A percentile compares a stretch with the other conserved stretches of the same genome.
These are phyloP conservation scores for Tylochromis polylepis DNA, from an alignment of 2,113 vertebrate species.

Conservation along the genomic window DNA sequence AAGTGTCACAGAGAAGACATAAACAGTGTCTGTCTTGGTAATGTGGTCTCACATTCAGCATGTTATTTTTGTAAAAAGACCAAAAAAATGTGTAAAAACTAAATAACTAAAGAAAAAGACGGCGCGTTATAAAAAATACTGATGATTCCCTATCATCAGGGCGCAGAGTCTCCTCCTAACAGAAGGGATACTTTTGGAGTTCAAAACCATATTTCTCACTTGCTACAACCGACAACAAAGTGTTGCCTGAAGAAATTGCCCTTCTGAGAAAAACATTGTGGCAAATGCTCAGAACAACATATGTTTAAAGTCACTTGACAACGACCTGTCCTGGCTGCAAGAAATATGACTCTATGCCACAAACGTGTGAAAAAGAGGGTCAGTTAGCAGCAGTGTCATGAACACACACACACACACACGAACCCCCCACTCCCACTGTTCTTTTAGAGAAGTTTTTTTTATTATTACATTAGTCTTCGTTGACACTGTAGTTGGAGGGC, in stretches of 20 bases:
- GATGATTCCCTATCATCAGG: not conserved
- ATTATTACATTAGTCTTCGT: not conserved
- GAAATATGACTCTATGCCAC: not conserved
- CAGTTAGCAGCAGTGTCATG: not conserved
- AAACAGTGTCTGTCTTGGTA: not conserved
- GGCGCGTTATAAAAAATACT: not conserved
- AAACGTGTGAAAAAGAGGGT: not conserved
- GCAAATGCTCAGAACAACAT: not conserved
- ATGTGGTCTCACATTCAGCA: not conserved
- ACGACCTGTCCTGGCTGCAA: not conserved
- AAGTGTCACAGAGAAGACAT: not conserved
- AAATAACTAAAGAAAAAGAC: not conserved
- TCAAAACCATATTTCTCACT: not conserved
- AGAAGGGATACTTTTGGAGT: not conserved
- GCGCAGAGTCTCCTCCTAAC: not conserved
- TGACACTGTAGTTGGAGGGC: constrained; percentile 37
- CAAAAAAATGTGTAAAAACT: not conserved
- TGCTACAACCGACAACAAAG: not conserved
- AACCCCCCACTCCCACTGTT: not conserved
- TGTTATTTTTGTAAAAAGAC: not conserved
- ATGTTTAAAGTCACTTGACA: not conserved
- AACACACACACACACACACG: not conserved
- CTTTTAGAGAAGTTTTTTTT: not conserved
- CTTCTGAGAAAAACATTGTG: not conserved
- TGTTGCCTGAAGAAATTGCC: not conserved